phyloP scores from a whole-genome alignment of 2,797 vertebrate species.

The Alfaro cultratus region DNA sequence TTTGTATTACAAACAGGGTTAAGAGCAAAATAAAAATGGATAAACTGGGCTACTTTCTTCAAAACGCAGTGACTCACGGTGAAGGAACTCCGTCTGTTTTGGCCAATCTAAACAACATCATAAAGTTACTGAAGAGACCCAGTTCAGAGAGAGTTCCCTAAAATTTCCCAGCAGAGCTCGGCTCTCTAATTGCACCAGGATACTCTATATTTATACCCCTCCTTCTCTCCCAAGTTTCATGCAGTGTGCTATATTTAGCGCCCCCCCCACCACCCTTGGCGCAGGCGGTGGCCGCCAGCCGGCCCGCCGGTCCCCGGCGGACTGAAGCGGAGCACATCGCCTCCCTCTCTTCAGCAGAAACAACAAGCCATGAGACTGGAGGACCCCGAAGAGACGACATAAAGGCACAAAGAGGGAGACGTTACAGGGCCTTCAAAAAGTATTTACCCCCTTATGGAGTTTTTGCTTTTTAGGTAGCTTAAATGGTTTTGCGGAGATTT shows the following conservation, averaged over 20 bases:
- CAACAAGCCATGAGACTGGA: conserved; percentile 46
- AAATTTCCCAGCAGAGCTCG: conserved; percentile 61
- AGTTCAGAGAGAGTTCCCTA: conserved; percentile 49
- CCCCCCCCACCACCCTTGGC: conserved; percentile 33
- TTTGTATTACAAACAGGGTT: conserved; percentile 12
- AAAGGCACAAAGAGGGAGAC: neutral
- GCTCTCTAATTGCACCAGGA: conserved; percentile 76
- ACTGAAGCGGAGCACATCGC: conserved; percentile 46
- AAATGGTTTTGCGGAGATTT: neutral
- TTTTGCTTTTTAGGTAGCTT: neutral
- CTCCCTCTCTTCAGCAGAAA: conserved; percentile 38
- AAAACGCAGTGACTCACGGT: conserved; percentile 53
- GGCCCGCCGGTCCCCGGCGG: conserved; percentile 49
- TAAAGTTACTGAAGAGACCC: conserved; percentile 36
- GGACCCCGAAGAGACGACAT: conserved; percentile 40
- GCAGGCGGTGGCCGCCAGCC: conserved; percentile 75
- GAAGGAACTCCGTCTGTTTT: conserved; percentile 40
- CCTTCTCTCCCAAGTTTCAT: conserved; percentile 59
- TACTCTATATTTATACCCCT: conserved; percentile 69
- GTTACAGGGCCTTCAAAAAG: neutral
- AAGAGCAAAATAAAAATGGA: conserved; percentile 26
- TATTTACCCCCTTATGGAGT: neutral
- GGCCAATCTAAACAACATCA: conserved; percentile 47
- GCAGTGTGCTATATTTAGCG: conserved; percentile 82
- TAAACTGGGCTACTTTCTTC: conserved; percentile 35